Base-by-base conservation (phyloP, 2,113 vertebrate species). In the Amia ocellicauda region DNA sequence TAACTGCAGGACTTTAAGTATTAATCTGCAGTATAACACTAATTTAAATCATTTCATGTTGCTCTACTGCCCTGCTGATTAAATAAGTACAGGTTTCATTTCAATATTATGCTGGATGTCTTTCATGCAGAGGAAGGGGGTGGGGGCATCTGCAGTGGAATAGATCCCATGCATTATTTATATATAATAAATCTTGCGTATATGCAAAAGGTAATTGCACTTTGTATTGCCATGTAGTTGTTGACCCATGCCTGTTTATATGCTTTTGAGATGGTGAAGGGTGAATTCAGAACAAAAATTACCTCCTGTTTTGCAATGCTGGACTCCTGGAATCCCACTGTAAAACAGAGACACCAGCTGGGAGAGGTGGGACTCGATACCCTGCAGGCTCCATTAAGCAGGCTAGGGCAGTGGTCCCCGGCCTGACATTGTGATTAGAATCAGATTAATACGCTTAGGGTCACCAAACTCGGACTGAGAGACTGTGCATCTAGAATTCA, bases 11-110 rank as follows among this genome's bases (percentile, higher is more conserved):
- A n/a, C n/a, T n/a, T n/a, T n/a, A n/a, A n/a, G n/a, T n/a, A n/a
- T n/a, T n/a, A n/a, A n/a, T n/a, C n/a, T n/a, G n/a, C n/a, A n/a
- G n/a, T n/a, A n/a, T n/a, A n/a, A n/a, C n/a, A n/a, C n/a, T n/a
- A n/a, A n/a, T n/a, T n/a, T n/a, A n/a, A n/a, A n/a, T n/a, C n/a
- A n/a, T n/a, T n/a, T n/a, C n/a, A n/a, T n/a, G n/a, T n/a, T n/a
- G n/a, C n/a, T n/a, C n/a, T n/a, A n/a, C n/a, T n/a, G n/a, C n/a
- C 10, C 52, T 47, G 31, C 29, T 62, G 51, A 54, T 56, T 7
- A 29, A 28, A 24, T 13, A 24, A 14, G 16, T 28, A 22, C 31
- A 56, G 23, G 43, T 40, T 55, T 4, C 8, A 19, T 60, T 28
- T 40, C 42, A 24, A 16, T 27, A 40, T 40, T 23, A 28, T 27